Conservation (phyloP, 1,140 invertebrate species). For the Rhopalosiphum padi region DNA sequence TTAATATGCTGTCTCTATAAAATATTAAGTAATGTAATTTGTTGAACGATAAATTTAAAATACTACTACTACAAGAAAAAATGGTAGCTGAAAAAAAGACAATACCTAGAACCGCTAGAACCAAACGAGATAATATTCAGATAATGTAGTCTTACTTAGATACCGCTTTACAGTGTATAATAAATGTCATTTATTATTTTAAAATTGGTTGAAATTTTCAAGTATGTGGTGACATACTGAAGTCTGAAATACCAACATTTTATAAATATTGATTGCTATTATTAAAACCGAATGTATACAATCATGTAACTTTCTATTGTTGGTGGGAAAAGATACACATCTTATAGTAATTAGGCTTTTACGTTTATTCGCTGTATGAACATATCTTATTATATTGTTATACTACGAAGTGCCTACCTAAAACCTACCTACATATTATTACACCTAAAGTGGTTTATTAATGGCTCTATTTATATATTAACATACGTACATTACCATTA, state of each 20-base stretch:
- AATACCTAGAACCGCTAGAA: background rate
- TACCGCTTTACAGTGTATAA: background rate
- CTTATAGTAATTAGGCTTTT: background rate
- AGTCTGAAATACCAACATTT: background rate
- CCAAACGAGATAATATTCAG: no score
- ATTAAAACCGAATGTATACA: background rate
- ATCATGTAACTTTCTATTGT: background rate
- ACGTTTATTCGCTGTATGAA: background rate
- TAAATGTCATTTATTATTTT: background rate
- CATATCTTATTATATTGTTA: no score
- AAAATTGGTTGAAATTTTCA: background rate
- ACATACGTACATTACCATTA: background rate
- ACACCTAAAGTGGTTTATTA: background rate
- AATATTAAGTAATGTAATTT: no score
- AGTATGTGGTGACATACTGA: background rate
- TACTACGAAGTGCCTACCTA: background rate
- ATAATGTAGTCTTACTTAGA: no score
- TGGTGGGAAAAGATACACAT: background rate
- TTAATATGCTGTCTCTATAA: no score
- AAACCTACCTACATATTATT: background rate
- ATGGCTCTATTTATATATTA: background rate
- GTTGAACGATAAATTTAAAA: background rate
- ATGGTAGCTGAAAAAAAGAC: background rate
- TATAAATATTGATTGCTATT: background rate
- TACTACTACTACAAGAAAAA: background rate